Conservation (phyloP, 2,113 vertebrate species). For the Cheilinus undulatus region DNA sequence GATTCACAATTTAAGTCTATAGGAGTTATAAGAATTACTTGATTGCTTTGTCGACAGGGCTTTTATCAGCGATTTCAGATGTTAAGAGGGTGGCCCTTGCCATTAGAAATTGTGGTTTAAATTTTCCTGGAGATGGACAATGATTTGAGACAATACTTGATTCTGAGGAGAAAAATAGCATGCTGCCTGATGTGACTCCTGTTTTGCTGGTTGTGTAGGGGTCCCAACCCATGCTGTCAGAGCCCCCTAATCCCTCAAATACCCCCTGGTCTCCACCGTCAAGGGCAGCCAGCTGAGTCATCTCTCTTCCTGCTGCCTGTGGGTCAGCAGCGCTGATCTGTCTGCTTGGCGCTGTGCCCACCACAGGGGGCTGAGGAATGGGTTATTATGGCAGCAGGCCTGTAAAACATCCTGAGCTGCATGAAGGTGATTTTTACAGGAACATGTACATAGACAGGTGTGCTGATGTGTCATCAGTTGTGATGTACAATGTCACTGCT, state of each 20-base stretch:
- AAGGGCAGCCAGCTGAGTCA: conserved; percentile 71
- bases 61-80: too few species aligned
- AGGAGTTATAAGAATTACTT: too few species aligned
- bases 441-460: background rate
- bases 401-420: conserved; percentile 3
- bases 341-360: conserved; percentile 67
- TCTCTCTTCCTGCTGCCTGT: conserved; percentile 31
- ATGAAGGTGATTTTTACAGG: conserved; percentile 14
- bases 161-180: background rate
- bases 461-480: conserved; percentile 1
- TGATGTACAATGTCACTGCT: conserved; percentile 25
- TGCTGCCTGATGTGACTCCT: conserved; percentile 1
- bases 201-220: conserved; percentile 23
- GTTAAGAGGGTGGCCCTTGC: too few species aligned
- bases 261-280: conserved; percentile 47
- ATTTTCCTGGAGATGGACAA: too few species aligned
- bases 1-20: too few species aligned
- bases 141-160: too few species aligned
- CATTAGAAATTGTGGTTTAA: too few species aligned
- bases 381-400: conserved; percentile 4
- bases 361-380: conserved; percentile 11
- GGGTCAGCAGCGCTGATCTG: conserved; percentile 62
- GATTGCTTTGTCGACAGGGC: too few species aligned
- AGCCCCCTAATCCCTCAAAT: conserved; percentile 58
- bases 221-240: conserved; percentile 21